Evolutionary conservation across 2,797 vertebrate genomes (phyloP).

Genomic region (Coregonus suidteri): DNA sequence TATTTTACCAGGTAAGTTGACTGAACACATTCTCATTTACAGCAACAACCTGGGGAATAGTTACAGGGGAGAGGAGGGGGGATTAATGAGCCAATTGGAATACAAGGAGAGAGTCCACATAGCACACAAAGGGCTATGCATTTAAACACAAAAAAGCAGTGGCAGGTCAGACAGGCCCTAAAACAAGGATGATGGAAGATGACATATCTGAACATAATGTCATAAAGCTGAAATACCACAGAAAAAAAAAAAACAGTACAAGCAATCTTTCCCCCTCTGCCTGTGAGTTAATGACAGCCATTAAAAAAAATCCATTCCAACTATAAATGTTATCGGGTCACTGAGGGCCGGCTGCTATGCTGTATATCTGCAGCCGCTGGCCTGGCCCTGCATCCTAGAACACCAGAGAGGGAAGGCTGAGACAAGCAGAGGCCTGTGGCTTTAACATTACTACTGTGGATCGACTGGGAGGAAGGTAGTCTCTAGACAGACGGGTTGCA

Average conservation of each 20-base stretch:
- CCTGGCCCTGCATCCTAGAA: constrained; percentile 56
- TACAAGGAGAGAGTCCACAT: constrained; percentile 40
- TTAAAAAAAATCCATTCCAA: constrained; percentile 86
- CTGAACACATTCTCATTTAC: too few species aligned
- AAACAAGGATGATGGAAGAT: constrained; percentile 78
- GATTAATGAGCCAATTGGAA: too few species aligned
- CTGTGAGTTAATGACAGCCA: constrained; percentile 80
- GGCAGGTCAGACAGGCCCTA: constrained; percentile 61
- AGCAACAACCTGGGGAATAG: too few species aligned
- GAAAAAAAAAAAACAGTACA: constrained; percentile 65
- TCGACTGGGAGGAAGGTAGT: too few species aligned
- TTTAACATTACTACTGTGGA: background rate
- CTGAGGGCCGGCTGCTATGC: constrained; percentile 60
- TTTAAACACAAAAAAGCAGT: constrained; percentile 67
- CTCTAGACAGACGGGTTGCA: too few species aligned
- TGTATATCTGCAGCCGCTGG: constrained; percentile 66
- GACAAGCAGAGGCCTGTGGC: background rate
- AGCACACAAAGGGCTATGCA: constrained; percentile 55
- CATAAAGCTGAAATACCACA: constrained; percentile 85
- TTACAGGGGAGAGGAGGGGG: too few species aligned
- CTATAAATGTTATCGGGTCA: constrained; percentile 87
- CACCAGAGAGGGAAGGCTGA: constrained; percentile 40
- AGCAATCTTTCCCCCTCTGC: constrained; percentile 74
- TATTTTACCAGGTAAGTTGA: too few species aligned
- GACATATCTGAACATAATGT: constrained; percentile 79